A percentile compares a stretch with the other conserved stretches of the same genome.
Evolutionary conservation across 2,113 vertebrate genomes (phyloP).

Genomic region (Halcyon senegalensis): DNA sequence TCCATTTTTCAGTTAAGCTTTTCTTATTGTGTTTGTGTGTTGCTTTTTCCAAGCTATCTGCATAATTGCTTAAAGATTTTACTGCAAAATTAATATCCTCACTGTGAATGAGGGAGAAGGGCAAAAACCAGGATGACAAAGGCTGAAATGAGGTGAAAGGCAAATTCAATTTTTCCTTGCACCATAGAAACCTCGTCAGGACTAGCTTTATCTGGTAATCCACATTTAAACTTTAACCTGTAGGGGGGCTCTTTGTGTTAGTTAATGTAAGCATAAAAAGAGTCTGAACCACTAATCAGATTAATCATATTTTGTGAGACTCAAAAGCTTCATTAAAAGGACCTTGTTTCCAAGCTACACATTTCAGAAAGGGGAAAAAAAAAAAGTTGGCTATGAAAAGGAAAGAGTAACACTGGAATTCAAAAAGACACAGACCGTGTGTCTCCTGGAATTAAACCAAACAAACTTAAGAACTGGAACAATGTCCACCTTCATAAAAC

Average conservation of each 20-base stretch:
- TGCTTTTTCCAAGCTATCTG: conserved; percentile 88
- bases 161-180: conserved; percentile 88
- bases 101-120: conserved; percentile 82
- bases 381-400: conserved; percentile 65
- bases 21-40: conserved; percentile 92
- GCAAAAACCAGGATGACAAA: conserved; percentile 85
- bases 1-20: conserved; percentile 90
- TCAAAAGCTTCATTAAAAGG: conserved; percentile 89
- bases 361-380: conserved; percentile 64
- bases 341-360: conserved; percentile 86
- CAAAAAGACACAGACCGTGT: conserved; percentile 55
- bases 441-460: conserved; percentile 55
- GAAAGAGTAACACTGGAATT: conserved; percentile 59
- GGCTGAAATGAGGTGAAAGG: conserved; percentile 88
- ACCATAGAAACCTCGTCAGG: conserved; percentile 92
- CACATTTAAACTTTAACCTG: conserved; percentile 99
- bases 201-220: conserved; percentile 97
- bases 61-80: conserved; percentile 99
- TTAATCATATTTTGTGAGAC: conserved; percentile 95
- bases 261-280: conserved; percentile 96
- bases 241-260: conserved; percentile 97
- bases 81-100: conserved; percentile 93
- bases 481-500: conserved; percentile 40
- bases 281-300: conserved; percentile 96
- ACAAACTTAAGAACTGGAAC: conserved; percentile 32